A percentile compares a stretch with the other conserved stretches of the same genome.
Evolutionary conservation across 2,888 invertebrate species (phyloP).

Genomic region (Notodonta ziczac): DNA sequence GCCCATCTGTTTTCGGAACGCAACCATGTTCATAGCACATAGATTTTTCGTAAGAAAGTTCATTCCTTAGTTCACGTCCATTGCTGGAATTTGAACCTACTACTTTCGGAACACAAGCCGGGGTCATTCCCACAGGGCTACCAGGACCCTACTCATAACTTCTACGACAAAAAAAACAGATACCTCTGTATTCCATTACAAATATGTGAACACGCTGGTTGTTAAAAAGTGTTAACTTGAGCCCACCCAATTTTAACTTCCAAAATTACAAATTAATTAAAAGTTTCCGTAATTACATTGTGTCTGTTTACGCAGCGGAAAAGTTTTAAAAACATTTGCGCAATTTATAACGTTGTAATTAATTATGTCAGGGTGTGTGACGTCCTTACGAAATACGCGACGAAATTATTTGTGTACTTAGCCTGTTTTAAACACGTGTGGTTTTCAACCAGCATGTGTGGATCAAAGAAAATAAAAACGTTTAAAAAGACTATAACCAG

Average conservation of each 20-base stretch:
- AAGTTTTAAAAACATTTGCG: slow-evolving; percentile 8
- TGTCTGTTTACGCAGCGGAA: slow-evolving; percentile 3
- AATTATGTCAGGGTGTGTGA: slow-evolving; percentile 8
- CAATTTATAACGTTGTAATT: slow-evolving; percentile 9
- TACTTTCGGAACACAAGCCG: too few species aligned
- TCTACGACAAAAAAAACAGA: too few species aligned
- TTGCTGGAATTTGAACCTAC: too few species aligned
- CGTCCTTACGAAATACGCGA: not conserved
- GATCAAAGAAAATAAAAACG: not conserved
- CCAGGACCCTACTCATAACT: too few species aligned
- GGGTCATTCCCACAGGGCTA: too few species aligned
- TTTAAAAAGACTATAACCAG: too few species aligned
- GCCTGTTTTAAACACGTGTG: slow-evolving; percentile 3
- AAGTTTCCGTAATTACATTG: slow-evolving; percentile 30
- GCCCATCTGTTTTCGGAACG: too few species aligned
- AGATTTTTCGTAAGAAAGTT: too few species aligned
- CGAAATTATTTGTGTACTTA: not conserved
- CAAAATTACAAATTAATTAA: slow-evolving; percentile 40
- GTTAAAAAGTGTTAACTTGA: not conserved
- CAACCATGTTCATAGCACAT: too few species aligned
- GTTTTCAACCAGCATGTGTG: not conserved
- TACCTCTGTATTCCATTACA: not conserved
- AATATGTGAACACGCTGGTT: not conserved
- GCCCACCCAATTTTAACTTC: slow-evolving; percentile 18
- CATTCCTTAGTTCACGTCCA: too few species aligned